phyloP scores from a whole-genome alignment of 2,888 invertebrate species.

The Alloscopus bannaensis region DNA sequence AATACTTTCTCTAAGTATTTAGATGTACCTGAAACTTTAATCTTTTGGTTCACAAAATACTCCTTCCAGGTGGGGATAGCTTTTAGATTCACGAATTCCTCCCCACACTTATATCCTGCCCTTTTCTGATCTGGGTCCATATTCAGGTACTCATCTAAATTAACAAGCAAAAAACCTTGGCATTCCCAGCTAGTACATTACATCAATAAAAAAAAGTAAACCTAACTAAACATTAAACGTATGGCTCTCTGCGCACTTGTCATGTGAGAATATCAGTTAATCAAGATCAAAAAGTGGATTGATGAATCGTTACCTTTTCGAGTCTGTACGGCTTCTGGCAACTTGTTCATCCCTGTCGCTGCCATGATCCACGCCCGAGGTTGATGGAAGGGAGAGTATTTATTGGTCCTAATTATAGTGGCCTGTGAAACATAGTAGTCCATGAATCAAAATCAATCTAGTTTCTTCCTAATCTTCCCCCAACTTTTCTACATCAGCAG shows the following conservation, averaged over 20 bases:
- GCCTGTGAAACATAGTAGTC: too few species aligned
- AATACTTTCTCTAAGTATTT: constrained; percentile 11
- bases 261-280: too few species aligned
- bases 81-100: not conserved
- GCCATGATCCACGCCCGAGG: constrained; percentile 10
- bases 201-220: too few species aligned
- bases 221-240: too few species aligned
- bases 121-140: constrained; percentile 52
- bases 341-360: not conserved
- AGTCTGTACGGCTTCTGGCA: constrained; percentile 8
- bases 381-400: not conserved
- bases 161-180: constrained; percentile 1
- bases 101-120: constrained; percentile 37
- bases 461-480: too few species aligned
- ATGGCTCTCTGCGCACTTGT: too few species aligned
- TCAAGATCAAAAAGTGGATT: too few species aligned
- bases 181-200: too few species aligned
- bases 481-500: too few species aligned
- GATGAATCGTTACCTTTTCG: constrained; percentile 9
- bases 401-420: too few species aligned
- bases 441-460: too few species aligned
- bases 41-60: constrained; percentile 15
- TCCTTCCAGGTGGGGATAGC: constrained; percentile 30
- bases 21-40: too few species aligned
- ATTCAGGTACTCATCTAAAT: constrained; percentile 38